These are phyloP conservation scores for Taxidea taxus DNA, from an alignment of 2,113 vertebrate species.

Conservation along the genomic window DNA sequence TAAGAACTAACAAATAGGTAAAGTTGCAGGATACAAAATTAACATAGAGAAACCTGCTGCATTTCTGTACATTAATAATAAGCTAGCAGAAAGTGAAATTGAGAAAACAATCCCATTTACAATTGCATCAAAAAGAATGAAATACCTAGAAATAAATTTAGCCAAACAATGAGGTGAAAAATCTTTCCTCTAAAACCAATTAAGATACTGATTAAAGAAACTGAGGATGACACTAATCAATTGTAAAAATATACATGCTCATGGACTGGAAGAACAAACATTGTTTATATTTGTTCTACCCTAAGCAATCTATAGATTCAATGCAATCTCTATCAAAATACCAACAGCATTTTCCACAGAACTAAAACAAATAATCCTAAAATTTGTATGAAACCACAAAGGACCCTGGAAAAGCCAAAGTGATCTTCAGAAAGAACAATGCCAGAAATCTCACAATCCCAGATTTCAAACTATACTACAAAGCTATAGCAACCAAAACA, in stretches of 20 bases:
- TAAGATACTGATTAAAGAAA: background rate
- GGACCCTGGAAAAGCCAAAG: background rate
- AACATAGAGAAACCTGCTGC: background rate
- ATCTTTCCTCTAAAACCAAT: background rate
- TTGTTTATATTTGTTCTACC: background rate
- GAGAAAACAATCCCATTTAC: background rate
- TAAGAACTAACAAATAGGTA: background rate
- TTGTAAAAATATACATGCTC: background rate
- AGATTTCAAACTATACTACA: background rate
- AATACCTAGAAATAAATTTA: background rate
- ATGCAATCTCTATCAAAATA: background rate
- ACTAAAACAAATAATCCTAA: background rate
- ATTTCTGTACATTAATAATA: background rate
- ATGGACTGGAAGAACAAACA: background rate
- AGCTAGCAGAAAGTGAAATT: background rate
- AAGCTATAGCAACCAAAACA: background rate
- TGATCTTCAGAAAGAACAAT: background rate
- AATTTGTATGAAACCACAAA: background rate
- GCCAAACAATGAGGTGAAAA: background rate
- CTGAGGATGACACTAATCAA: background rate
- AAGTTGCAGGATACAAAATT: background rate
- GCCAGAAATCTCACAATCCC: background rate
- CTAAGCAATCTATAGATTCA: background rate
- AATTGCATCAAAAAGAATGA: background rate
- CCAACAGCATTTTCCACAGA: background rate